A percentile compares a stretch with the other conserved stretches of the same genome.
These are phyloP conservation scores for Trachymyrmex septentrionalis DNA, from an alignment of 1,140 invertebrate species.

Conservation along the genomic window DNA sequence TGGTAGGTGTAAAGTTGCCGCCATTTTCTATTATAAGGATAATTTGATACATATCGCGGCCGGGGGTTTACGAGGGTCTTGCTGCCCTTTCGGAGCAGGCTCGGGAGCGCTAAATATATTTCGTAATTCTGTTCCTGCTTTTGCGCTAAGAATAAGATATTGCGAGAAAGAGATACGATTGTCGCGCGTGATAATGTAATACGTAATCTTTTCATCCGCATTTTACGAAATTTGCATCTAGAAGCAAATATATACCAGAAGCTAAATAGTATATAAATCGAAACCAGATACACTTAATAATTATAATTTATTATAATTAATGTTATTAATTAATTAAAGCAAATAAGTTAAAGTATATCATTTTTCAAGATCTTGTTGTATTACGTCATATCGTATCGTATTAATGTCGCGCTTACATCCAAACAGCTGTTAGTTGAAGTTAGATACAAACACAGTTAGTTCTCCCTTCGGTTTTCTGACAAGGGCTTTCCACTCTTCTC, in stretches of 20 bases:
- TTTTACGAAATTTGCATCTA: neutral
- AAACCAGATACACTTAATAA: neutral
- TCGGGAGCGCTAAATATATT: constrained; percentile 37
- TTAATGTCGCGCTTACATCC: neutral
- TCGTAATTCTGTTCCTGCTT: neutral
- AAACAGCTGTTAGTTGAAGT: neutral
- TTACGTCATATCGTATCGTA: neutral
- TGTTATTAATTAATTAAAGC: constrained; percentile 24
- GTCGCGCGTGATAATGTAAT: neutral
- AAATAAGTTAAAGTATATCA: neutral
- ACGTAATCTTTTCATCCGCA: neutral
- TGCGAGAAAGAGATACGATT: neutral
- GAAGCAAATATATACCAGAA: neutral
- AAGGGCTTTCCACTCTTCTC: neutral
- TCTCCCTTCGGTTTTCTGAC: neutral
- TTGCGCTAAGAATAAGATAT: neutral
- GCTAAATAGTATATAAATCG: neutral
- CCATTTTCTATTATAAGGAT: constrained; percentile 86
- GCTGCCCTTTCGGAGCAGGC: neutral
- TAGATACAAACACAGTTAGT: neutral
- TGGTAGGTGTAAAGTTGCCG: constrained; percentile 86
- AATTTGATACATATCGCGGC: constrained; percentile 86
- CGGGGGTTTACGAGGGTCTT: constrained; percentile 56
- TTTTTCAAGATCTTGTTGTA: neutral
- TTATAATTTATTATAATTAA: constrained; percentile 5